Conservation (phyloP, 1,140 invertebrate species). For the Geopemphigus sp. region DNA sequence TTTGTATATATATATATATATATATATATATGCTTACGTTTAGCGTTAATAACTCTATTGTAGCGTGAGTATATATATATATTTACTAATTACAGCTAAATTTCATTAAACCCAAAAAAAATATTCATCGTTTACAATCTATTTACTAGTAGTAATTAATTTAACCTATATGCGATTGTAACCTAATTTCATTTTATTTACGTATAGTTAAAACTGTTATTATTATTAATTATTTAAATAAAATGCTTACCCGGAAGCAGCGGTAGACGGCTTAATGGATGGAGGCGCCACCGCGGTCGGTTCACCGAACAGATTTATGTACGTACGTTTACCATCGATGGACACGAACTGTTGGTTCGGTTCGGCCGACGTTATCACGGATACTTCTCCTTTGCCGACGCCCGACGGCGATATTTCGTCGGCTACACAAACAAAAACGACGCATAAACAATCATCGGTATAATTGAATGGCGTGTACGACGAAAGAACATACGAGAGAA, state of each 20-base stretch:
- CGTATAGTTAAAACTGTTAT: no score
- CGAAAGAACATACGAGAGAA: background rate
- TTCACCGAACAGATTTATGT: conserved; percentile 74
- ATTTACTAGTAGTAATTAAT: no score
- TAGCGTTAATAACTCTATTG: no score
- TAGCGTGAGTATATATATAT: no score
- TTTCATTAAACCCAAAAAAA: no score
- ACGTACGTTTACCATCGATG: conserved; percentile 87
- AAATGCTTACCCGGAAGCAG: conserved; percentile 35
- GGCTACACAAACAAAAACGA: conserved; percentile 50
- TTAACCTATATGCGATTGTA: background rate
- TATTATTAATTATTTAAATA: no score
- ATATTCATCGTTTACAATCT: no score
- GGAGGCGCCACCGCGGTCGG: conserved; percentile 24
- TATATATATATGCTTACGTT: no score
- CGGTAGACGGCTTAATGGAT: conserved; percentile 37
- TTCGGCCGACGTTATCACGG: conserved; percentile 74
- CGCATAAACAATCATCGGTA: no score
- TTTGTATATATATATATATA: no score
- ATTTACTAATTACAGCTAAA: no score
- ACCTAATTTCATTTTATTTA: background rate
- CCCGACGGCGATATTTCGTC: conserved; percentile 55
- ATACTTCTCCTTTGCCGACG: conserved; percentile 58
- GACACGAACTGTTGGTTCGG: conserved; percentile 83
- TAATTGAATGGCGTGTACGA: no score